Percentiles rank a stretch among this genome's conserved stretches.
phyloP scores from a whole-genome alignment of 1,140 invertebrate genomes.

The Bombus sylvicola region DNA sequence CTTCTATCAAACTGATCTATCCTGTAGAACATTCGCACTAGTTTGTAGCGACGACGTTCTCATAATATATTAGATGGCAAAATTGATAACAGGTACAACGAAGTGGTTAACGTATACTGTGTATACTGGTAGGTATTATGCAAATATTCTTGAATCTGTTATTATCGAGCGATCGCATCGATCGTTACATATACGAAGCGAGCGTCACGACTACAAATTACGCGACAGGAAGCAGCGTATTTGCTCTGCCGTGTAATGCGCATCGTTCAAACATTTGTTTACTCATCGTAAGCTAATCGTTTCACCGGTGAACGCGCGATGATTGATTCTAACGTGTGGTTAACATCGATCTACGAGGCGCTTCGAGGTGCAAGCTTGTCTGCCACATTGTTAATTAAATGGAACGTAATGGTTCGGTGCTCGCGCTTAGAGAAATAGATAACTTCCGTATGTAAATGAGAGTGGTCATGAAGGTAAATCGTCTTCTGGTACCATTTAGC shows the following conservation, averaged over 20 bases:
- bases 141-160: constrained; percentile 36
- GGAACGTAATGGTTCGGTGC: constrained; percentile 10
- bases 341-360: neutral
- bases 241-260: constrained; percentile 13
- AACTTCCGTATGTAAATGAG: constrained; percentile 16
- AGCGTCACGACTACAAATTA: constrained; percentile 49
- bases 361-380: neutral
- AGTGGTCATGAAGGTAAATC: neutral
- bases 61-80: constrained; percentile 16
- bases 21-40: neutral
- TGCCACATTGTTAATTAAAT: constrained; percentile 4
- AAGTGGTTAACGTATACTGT: neutral
- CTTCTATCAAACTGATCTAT: neutral
- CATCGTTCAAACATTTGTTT: constrained; percentile 25
- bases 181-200: constrained; percentile 31
- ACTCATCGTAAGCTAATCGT: constrained; percentile 1
- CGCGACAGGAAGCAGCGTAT: constrained; percentile 34
- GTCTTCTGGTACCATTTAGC: neutral
- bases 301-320: neutral
- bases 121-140: constrained; percentile 28
- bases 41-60: neutral
- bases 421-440: neutral
- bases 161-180: constrained; percentile 48
- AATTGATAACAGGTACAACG: constrained; percentile 16
- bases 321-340: constrained; percentile 19